These are phyloP conservation scores for Amphipoea oculea DNA, from an alignment of 2,888 invertebrate genomes.

Conservation along the genomic window DNA sequence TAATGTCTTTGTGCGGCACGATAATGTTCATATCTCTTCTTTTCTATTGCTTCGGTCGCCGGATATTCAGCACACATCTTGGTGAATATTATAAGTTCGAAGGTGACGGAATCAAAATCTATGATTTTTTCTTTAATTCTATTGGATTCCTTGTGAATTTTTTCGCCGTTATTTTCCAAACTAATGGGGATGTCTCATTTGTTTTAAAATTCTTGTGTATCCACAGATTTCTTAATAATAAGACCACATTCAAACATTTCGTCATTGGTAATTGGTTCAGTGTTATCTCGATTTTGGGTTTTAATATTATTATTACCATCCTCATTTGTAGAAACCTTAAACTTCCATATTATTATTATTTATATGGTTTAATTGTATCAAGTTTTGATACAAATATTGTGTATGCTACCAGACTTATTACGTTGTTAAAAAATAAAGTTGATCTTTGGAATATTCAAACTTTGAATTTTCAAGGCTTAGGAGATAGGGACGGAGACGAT, in stretches of 20 bases:
- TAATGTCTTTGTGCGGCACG: constrained; percentile 8
- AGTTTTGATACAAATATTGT: constrained; percentile 29
- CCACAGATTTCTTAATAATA: constrained; percentile 26
- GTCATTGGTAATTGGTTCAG: constrained; percentile 27
- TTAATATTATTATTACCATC: neutral
- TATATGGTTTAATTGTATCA: neutral
- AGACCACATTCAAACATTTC: neutral
- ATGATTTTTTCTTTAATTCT: neutral
- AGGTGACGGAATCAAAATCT: neutral
- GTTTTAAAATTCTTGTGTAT: constrained; percentile 11
- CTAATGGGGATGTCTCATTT: constrained; percentile 5
- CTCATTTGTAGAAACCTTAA: neutral
- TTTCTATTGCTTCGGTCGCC: constrained; percentile 1
- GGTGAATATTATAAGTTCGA: neutral
- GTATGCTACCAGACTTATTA: constrained; percentile 23
- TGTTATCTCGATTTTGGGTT: neutral
- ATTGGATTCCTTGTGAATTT: neutral
- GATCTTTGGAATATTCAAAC: constrained; percentile 39
- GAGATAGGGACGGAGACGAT: neutral
- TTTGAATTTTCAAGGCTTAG: neutral
- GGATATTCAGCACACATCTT: neutral
- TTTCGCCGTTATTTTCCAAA: neutral
- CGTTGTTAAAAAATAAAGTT: constrained; percentile 31
- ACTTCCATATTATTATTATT: neutral
- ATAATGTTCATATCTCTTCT: neutral